Conservation (phyloP, 2,113 vertebrate species). For the Rafetus swinhoei region DNA sequence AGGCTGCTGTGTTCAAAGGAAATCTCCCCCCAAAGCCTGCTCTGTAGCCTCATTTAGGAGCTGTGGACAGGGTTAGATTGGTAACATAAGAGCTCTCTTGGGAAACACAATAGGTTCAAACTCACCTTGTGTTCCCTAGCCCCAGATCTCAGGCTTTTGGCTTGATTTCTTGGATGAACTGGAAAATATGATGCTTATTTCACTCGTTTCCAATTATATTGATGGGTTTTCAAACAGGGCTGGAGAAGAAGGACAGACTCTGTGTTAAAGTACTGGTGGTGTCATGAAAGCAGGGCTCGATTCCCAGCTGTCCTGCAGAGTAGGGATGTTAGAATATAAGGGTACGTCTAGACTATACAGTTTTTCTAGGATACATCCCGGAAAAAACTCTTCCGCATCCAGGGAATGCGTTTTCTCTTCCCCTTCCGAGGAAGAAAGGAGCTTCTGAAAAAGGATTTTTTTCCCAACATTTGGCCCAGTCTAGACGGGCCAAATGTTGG, state of each 20-base stretch:
- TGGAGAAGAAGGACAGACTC: not conserved
- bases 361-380: no score
- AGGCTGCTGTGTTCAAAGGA: not conserved
- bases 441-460: no score
- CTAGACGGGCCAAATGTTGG: no score
- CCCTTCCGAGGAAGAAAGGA: no score
- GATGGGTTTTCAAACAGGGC: accelerated
- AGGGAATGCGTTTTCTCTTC: no score
- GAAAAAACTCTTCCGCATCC: no score
- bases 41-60: not conserved
- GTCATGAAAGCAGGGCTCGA: not conserved
- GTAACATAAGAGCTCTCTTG: not conserved
- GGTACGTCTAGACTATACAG: no score
- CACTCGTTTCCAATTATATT: not conserved
- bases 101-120: not conserved
- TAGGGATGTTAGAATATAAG: no score
- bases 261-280: not conserved
- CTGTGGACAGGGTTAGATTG: not conserved
- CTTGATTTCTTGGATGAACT: not conserved
- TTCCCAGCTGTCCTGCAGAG: no score
- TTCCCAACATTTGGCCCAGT: no score
- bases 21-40: not conserved
- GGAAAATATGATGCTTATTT: not conserved
- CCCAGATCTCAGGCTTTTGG: not conserved
- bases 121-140: not conserved